Evolutionary conservation across 2,113 vertebrate species (phyloP).

Genomic region (Chlamydotis undulata): DNA sequence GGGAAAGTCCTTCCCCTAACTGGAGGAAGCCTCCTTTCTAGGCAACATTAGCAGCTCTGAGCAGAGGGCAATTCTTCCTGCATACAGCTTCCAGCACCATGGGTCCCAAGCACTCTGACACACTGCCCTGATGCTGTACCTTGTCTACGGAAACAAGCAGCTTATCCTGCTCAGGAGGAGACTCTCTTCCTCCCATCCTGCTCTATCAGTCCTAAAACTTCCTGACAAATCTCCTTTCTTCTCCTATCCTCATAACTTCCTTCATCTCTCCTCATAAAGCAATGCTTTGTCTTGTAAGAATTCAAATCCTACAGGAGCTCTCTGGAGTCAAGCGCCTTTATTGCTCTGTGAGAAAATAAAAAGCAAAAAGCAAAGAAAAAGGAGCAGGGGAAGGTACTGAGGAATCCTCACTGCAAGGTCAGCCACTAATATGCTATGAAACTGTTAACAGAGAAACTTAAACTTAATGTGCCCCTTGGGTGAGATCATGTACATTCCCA

Average conservation of each 20-base stretch:
- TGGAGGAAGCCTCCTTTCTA: background rate
- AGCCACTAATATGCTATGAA: conserved; percentile 61
- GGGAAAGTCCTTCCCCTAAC: no score
- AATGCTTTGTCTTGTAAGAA: background rate
- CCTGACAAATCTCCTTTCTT: background rate
- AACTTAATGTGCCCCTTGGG: conserved; percentile 56
- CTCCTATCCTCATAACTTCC: background rate
- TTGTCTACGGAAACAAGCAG: rapidly evolving
- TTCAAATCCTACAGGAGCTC: background rate
- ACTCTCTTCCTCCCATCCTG: background rate
- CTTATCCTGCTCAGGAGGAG: background rate
- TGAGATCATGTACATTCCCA: conserved; percentile 41
- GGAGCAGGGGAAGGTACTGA: background rate
- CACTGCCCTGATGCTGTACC: no score
- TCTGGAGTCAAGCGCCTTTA: background rate
- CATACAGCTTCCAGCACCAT: background rate
- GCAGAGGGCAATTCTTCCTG: background rate
- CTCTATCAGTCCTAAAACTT: background rate
- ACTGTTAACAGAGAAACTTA: conserved; percentile 70
- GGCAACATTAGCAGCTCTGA: background rate
- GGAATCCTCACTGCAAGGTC: conserved; percentile 60
- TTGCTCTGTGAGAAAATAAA: conserved; percentile 14
- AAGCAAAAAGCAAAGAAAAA: conserved; percentile 32
- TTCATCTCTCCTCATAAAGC: background rate
- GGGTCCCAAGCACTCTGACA: background rate